Percentiles rank a stretch among this genome's conserved stretches.
These are phyloP conservation scores for Bothrops alternatus DNA, from an alignment of 2,797 vertebrate species.

Conservation along the genomic window DNA sequence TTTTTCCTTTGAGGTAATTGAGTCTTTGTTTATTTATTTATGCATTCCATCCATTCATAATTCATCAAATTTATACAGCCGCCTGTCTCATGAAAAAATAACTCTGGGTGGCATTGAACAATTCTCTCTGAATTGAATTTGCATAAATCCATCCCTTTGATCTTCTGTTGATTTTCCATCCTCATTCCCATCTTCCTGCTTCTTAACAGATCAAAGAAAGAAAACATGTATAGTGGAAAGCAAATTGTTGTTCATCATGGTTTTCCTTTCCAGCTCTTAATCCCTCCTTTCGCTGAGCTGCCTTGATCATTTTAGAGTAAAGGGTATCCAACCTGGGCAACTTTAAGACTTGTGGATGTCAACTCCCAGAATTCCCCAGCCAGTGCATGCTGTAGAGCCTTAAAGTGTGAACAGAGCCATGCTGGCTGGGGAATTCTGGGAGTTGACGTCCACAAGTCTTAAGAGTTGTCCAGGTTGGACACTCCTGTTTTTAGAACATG, in stretches of 20 bases:
- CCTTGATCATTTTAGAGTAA: slow-evolving; percentile 15
- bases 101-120: background rate
- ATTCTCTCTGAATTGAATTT: background rate
- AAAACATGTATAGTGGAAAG: slow-evolving; percentile 46
- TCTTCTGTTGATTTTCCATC: background rate
- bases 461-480: too few relatives aligned
- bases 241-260: slow-evolving; percentile 18
- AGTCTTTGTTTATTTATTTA: background rate
- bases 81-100: background rate
- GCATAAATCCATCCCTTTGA: background rate
- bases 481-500: slow-evolving; percentile 18
- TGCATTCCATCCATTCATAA: background rate
- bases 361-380: background rate
- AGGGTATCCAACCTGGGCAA: background rate
- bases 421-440: background rate
- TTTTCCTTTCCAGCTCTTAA: slow-evolving; percentile 16
- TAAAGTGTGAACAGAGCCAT: too few relatives aligned
- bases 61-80: background rate
- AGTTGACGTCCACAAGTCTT: background rate
- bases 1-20: background rate
- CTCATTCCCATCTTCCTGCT: slow-evolving; percentile 34
- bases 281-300: slow-evolving; percentile 20
- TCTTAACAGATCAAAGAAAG: slow-evolving; percentile 46
- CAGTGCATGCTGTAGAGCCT: background rate
- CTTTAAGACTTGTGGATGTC: background rate